Evolutionary conservation across 23 tunicate genomes (phyloP).

Genomic region (Ciona savignyi): DNA sequence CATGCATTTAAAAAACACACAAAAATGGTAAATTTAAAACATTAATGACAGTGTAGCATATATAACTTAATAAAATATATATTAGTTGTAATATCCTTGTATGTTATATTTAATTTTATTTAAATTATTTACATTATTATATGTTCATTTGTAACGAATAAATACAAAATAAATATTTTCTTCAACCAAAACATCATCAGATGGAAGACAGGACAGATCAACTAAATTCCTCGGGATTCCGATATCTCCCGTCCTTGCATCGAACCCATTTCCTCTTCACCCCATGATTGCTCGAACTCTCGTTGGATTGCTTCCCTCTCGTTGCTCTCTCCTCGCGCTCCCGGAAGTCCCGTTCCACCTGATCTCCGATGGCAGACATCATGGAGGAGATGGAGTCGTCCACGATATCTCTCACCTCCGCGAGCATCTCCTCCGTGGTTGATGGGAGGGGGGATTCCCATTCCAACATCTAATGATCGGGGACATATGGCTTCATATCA

Average conservation of each 20-base stretch:
- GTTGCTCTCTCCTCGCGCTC: slow-evolving; percentile 26
- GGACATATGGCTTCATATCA: too few relatives aligned
- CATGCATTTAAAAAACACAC: too few relatives aligned
- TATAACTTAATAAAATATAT: too few relatives aligned
- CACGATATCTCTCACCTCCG: slow-evolving; percentile 26
- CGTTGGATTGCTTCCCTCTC: slow-evolving; percentile 27
- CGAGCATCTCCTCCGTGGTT: slow-evolving; percentile 13
- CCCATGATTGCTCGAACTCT: slow-evolving; percentile 13
- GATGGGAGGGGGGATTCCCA: slow-evolving; percentile 37
- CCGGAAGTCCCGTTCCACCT: slow-evolving; percentile 31
- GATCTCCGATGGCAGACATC: slow-evolving; percentile 32
- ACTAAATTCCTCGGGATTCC: slow-evolving; percentile 2
- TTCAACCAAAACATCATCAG: too few relatives aligned
- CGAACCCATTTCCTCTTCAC: slow-evolving; percentile 48
- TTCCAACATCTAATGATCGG: slow-evolving; percentile 23
- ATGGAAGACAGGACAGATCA: too few relatives aligned
- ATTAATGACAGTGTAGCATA: too few relatives aligned
- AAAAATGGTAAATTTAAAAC: too few relatives aligned
- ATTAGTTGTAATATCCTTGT: too few relatives aligned
- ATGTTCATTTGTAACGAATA: too few relatives aligned
- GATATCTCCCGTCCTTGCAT: slow-evolving; percentile 49
- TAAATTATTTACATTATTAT: too few relatives aligned
- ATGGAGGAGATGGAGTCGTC: slow-evolving; percentile 15
- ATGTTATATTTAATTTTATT: too few relatives aligned
- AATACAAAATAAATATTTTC: too few relatives aligned